phyloP scores from a whole-genome alignment of 2,797 vertebrate genomes.

The Ciconia nigra region DNA sequence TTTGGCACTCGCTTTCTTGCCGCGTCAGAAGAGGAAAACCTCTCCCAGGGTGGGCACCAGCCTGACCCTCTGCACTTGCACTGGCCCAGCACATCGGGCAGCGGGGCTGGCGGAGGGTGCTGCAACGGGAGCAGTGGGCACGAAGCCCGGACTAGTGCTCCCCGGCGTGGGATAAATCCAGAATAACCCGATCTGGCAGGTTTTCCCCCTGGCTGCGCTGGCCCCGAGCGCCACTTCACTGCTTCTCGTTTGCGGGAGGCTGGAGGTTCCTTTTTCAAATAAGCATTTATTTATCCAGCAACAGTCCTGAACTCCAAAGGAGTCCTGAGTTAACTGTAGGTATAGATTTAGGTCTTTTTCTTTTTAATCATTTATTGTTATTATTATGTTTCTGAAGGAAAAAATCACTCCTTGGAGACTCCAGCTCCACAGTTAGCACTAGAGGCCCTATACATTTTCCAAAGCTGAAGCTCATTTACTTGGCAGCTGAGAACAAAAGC shows the following conservation, averaged over 20 bases:
- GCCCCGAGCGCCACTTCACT: accelerated
- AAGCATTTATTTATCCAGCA: not conserved
- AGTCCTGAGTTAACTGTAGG: not conserved
- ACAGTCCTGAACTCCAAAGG: not conserved
- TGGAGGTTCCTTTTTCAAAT: not conserved
- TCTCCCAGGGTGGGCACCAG: not conserved
- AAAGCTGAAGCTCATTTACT: not conserved
- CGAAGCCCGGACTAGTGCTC: not conserved
- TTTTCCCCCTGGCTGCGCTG: not conserved
- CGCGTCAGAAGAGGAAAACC: not conserved
- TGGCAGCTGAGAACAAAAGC: not conserved
- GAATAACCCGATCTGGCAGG: not conserved
- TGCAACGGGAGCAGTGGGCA: accelerated
- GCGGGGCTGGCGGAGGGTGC: not conserved
- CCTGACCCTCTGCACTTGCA: not conserved
- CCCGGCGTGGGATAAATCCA: not conserved
- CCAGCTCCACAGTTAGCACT: not conserved
- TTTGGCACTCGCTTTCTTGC: not conserved
- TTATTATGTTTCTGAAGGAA: not conserved
- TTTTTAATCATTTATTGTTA: conserved; percentile 8
- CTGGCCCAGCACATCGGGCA: accelerated
- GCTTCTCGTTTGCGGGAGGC: not conserved
- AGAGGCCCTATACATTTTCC: not conserved
- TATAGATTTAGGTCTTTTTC: not conserved
- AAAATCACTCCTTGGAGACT: not conserved